Evolutionary conservation across 2,113 vertebrate genomes (phyloP).

Genomic region (Oplegnathus fasciatus): DNA sequence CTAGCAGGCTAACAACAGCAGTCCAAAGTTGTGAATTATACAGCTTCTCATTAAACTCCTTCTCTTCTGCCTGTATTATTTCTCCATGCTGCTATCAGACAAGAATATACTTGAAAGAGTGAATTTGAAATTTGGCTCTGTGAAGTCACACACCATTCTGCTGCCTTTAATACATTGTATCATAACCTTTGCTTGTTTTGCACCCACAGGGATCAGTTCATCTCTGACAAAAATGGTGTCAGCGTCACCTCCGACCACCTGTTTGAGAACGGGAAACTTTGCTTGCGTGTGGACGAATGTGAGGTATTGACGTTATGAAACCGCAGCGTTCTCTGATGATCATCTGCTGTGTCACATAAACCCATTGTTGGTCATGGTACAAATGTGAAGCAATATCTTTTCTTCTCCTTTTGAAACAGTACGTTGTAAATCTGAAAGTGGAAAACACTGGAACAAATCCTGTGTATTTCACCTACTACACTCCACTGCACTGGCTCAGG

Average conservation of each 20-base stretch:
- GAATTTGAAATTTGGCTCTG: not conserved
- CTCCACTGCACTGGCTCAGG: slow-evolving; percentile 43
- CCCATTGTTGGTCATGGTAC: not conserved
- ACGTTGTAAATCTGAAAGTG: slow-evolving; percentile 78
- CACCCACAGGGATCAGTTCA: slow-evolving; percentile 80
- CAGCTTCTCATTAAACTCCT: not conserved
- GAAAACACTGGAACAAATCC: slow-evolving; percentile 79
- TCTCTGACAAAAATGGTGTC: slow-evolving; percentile 85
- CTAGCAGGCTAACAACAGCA: not conserved
- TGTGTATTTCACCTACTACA: slow-evolving; percentile 85
- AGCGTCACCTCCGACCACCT: slow-evolving; percentile 73
- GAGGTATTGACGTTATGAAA: slow-evolving; percentile 59
- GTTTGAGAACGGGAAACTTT: slow-evolving; percentile 81
- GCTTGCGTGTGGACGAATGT: slow-evolving; percentile 65
- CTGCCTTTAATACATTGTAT: not conserved
- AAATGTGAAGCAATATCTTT: not conserved
- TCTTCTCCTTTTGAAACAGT: not conserved
- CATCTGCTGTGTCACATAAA: not conserved
- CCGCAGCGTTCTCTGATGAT: not conserved
- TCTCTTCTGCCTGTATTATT: not conserved
- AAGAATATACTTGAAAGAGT: not conserved
- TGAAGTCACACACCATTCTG: not conserved
- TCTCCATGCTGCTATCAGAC: not conserved
- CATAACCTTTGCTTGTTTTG: slow-evolving; percentile 10
- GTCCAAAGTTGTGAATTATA: not conserved